phyloP scores from a whole-genome alignment of 2,797 vertebrate species.

The Gymnoscopelus braueri region DNA sequence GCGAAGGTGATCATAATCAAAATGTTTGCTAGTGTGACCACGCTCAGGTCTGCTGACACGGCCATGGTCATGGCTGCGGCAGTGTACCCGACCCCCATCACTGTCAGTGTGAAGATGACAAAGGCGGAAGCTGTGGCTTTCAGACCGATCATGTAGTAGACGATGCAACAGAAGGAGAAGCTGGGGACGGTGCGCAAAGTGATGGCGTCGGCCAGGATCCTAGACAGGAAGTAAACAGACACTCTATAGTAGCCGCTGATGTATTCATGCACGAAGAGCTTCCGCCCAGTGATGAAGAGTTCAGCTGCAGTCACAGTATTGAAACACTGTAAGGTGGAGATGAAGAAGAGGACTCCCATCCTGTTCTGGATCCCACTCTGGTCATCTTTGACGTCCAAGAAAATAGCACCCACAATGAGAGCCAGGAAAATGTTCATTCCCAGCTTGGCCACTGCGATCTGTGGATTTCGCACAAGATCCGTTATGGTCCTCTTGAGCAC shows the following conservation, averaged over 20 bases:
- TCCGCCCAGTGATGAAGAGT: constrained; percentile 91
- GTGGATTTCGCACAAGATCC: constrained; percentile 89
- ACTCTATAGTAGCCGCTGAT: constrained; percentile 96
- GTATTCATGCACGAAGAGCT: constrained; percentile 94
- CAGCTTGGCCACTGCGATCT: constrained; percentile 89
- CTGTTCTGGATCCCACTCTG: constrained; percentile 91
- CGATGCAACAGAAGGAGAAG: constrained; percentile 84
- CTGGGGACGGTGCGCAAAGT: constrained; percentile 86
- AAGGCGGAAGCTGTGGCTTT: constrained; percentile 82
- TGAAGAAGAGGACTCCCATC: constrained; percentile 92
- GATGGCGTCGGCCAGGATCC: constrained; percentile 87
- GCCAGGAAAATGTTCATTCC: constrained; percentile 84
- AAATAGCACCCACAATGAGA: constrained; percentile 89
- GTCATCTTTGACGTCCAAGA: constrained; percentile 85
- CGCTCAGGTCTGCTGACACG: constrained; percentile 87
- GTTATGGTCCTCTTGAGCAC: constrained; percentile 88
- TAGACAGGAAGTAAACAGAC: constrained; percentile 91
- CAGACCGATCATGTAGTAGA: constrained; percentile 91
- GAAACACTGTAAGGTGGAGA: constrained; percentile 94
- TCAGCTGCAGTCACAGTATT: constrained; percentile 89
- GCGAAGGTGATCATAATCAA: constrained; percentile 87
- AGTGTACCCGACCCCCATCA: constrained; percentile 87
- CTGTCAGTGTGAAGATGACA: constrained; percentile 86
- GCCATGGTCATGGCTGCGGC: constrained; percentile 90
- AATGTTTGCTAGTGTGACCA: constrained; percentile 87